Conservation (phyloP, 2,797 vertebrate genomes). For the Gila robusta region DNA sequence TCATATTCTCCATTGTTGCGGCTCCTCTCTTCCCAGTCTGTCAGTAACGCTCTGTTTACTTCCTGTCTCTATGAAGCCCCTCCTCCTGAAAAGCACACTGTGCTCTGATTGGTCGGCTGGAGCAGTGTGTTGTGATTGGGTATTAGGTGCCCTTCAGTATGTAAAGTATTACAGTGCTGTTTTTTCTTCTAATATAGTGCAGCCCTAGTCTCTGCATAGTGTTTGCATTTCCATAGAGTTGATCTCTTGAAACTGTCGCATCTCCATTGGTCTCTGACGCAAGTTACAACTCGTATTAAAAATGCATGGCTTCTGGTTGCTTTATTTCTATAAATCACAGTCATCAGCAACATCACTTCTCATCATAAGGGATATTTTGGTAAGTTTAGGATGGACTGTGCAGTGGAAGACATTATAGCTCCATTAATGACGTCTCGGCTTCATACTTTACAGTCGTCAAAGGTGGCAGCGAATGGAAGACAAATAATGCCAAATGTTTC, state of each 20-base stretch:
- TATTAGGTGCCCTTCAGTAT: too few relatives aligned
- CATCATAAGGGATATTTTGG: background rate
- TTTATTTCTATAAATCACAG: background rate
- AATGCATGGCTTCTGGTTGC: background rate
- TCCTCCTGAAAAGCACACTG: too few relatives aligned
- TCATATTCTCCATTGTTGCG: too few relatives aligned
- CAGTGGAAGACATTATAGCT: background rate
- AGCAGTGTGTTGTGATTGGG: too few relatives aligned
- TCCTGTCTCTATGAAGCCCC: too few relatives aligned
- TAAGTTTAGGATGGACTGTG: too few relatives aligned
- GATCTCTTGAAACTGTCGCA: background rate
- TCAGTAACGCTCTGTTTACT: too few relatives aligned
- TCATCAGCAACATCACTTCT: background rate
- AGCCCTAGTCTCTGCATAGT: background rate
- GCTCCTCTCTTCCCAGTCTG: too few relatives aligned
- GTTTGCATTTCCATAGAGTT: background rate
- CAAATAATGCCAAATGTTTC: too few relatives aligned
- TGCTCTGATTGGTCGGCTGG: too few relatives aligned
- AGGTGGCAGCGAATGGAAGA: fast-evolving
- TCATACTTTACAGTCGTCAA: background rate
- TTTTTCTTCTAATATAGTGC: too few relatives aligned
- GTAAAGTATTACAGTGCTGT: too few relatives aligned
- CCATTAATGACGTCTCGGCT: background rate
- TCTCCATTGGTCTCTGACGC: background rate
- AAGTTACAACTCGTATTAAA: background rate